These are phyloP conservation scores for Drosophila atroscutellata DNA, from an alignment of 2,888 invertebrate species.

Conservation along the genomic window DNA sequence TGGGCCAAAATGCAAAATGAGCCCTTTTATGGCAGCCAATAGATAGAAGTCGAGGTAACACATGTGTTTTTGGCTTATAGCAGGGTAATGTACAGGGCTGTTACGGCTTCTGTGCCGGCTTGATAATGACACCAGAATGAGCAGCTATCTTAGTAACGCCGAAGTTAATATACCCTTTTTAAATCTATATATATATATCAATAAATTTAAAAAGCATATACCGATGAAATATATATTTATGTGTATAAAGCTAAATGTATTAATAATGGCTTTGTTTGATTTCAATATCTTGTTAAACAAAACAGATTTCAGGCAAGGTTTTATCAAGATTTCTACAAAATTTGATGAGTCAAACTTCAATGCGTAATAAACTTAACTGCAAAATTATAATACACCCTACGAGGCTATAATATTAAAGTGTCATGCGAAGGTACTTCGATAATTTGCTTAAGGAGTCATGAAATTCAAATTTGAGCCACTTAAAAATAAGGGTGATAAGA, in stretches of 20 bases:
- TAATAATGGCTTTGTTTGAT: too few species aligned
- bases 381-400: background rate
- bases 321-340: too few species aligned
- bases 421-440: background rate
- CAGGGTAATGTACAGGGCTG: background rate
- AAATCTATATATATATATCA: background rate
- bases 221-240: background rate
- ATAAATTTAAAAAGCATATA: background rate
- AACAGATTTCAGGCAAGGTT: too few species aligned
- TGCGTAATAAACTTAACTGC: background rate
- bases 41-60: slow-evolving; percentile 41
- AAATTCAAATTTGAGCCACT: background rate
- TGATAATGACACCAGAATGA: background rate
- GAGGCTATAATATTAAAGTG: background rate
- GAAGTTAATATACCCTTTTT: background rate
- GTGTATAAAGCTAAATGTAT: too few species aligned
- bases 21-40: slow-evolving; percentile 54
- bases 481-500: background rate
- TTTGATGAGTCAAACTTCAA: background rate
- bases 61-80: slow-evolving; percentile 7
- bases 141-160: background rate
- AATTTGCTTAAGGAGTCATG: slow-evolving; percentile 1
- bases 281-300: background rate
- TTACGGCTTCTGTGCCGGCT: slow-evolving; percentile 1
- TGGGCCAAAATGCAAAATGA: slow-evolving; percentile 35